These are phyloP conservation scores for Etia nguti DNA, from an alignment of 2,113 vertebrate genomes.

Conservation along the genomic window DNA sequence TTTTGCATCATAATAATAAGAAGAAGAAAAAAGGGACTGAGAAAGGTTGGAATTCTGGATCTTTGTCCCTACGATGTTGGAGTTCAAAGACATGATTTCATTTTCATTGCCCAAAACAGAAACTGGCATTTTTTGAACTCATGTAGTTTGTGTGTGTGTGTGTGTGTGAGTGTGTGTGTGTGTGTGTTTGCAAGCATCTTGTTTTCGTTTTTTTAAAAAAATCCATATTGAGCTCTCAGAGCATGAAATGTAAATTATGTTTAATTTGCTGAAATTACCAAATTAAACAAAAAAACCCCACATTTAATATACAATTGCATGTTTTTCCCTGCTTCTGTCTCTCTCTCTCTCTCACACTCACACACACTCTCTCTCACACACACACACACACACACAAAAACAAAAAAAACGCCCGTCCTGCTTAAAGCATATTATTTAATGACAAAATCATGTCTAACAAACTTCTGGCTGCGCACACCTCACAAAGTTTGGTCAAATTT, in stretches of 20 bases:
- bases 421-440: background rate
- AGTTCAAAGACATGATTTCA: background rate
- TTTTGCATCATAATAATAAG: background rate
- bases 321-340: background rate
- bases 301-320: background rate
- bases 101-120: background rate
- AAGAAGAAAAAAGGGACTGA: background rate
- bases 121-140: background rate
- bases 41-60: background rate
- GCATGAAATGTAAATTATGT: background rate
- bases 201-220: background rate
- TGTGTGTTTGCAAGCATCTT: background rate
- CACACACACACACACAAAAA: accelerated
- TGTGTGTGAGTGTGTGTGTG: background rate
- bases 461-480: background rate
- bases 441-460: background rate
- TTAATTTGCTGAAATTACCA: background rate
- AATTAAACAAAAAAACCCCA: accelerated
- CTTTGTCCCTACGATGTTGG: background rate
- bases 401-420: background rate
- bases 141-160: background rate
- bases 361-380: background rate
- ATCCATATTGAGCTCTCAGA: background rate
- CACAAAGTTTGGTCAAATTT: background rate
- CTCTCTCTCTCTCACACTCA: background rate